Base-by-base conservation (phyloP, 2,797 vertebrate genomes). In the Vespertilio murinus region DNA sequence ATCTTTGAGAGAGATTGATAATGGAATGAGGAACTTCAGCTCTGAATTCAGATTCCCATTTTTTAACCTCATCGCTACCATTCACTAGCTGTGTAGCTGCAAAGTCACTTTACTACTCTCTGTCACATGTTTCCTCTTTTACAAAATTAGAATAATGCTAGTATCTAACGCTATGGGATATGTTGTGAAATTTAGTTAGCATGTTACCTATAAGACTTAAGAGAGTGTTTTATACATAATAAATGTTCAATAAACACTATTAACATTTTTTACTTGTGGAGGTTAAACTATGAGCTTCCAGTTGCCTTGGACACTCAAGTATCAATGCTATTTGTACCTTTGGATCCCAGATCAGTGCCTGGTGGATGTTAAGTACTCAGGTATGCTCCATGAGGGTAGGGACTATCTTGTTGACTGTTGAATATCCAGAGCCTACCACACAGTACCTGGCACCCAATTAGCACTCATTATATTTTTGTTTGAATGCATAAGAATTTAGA, bases 141-240 rank as follows among this genome's bases (percentile, higher is more conserved):
- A 47, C 61, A 42, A 90, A 88, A 70, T 54, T 22, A 30, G 16
- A 17, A 23, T 81, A 28, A 84, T 45, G 67, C 9, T 56, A 42
- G 25, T 23, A 13, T 10, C 56, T 59, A 33, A 65, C 0, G 6
- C 18, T 45, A 12, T 74, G 83, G 33, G 5, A 40, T 20, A 79
- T 23, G 71, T 28, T 78, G 33, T 25, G 35, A 94, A 89, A 54
- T 82, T 54, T 33, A 88, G 59, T 79, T 74, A 83, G 49, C 13
- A n/a, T 74, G 79, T 23, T 42, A 84, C 54, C 47, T 88, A 17
- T 17, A 95, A 69, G 40, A 28, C 28, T 86, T 71, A 56, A 9
- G 20, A 73, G 89, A 90, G 17, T 33, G 5, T 38, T 33, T 83
- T 80, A 11, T 52, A 30, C 16, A 45, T 47, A 89, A 75, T 33